phyloP scores from a whole-genome alignment of 1,140 invertebrate genomes.

The Calephelis virginiensis region DNA sequence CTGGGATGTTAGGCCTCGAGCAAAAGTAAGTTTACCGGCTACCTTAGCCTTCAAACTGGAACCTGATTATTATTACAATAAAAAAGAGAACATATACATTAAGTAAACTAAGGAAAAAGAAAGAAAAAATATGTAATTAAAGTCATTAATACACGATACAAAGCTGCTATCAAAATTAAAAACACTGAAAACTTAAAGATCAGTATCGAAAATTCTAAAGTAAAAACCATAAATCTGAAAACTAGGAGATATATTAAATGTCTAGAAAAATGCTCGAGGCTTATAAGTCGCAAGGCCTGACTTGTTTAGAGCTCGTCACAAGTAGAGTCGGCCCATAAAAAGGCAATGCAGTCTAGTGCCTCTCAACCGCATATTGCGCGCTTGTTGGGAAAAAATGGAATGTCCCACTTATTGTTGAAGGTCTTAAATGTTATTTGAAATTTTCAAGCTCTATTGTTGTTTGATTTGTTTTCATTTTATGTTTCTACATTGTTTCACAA shows the following conservation, averaged over 20 bases:
- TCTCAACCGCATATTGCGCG: conserved; percentile 39
- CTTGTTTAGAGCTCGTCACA: conserved; percentile 17
- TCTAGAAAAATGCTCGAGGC: conserved; percentile 9
- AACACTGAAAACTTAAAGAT: neutral
- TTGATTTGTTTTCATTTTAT: neutral
- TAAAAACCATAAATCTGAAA: neutral
- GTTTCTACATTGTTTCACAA: too few relatives aligned
- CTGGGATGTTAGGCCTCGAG: too few relatives aligned
- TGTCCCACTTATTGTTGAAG: conserved; percentile 36
- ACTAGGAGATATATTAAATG: conserved; percentile 8
- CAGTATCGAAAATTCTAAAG: neutral
- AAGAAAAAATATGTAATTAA: too few relatives aligned
- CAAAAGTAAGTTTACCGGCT: too few relatives aligned
- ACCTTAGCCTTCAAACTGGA: too few relatives aligned
- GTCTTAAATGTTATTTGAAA: conserved; percentile 36
- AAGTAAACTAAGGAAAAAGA: too few relatives aligned
- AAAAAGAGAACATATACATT: too few relatives aligned
- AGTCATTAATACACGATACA: too few relatives aligned
- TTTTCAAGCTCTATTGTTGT: conserved; percentile 31
- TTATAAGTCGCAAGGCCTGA: conserved; percentile 9
- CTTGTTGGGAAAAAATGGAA: conserved; percentile 32
- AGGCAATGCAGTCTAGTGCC: conserved; percentile 28
- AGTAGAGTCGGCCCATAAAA: conserved; percentile 30
- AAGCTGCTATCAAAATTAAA: too few relatives aligned
- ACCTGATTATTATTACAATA: too few relatives aligned